phyloP scores from a whole-genome alignment of 2,113 vertebrate genomes.

The Chlamydotis undulata region DNA sequence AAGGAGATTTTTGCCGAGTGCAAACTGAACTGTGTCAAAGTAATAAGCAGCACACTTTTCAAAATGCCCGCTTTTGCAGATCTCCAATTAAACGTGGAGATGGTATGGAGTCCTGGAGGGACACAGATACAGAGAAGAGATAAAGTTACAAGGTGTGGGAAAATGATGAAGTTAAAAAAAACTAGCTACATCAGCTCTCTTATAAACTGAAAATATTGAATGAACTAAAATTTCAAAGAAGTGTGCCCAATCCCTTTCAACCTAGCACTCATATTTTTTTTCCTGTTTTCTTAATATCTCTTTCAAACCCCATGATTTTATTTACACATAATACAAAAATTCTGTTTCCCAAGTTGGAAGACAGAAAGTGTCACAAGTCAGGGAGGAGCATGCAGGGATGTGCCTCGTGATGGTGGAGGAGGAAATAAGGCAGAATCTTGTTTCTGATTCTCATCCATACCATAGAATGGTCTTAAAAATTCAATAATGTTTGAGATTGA shows the following conservation, averaged over 20 bases:
- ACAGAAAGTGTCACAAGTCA: not conserved
- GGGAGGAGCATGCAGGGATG: not conserved
- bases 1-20: not conserved
- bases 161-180: not conserved
- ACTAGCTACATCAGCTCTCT: not conserved
- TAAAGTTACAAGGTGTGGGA: not conserved
- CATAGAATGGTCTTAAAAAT: not conserved
- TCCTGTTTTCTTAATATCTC: not conserved
- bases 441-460: not conserved
- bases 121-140: not conserved
- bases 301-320: not conserved
- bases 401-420: not conserved
- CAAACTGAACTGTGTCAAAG: not conserved
- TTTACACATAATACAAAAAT: not conserved
- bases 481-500: not conserved
- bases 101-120: not conserved
- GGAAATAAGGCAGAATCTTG: not conserved
- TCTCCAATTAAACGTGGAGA: not conserved
- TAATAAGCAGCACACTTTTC: not conserved
- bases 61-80: not conserved
- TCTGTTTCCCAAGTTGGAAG: not conserved
- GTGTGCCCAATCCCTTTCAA: not conserved
- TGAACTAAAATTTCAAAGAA: not conserved
- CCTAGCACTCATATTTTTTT: not conserved
- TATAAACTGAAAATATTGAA: not conserved